Base-by-base conservation (phyloP, 2,113 vertebrate genomes). In the Hyperoodon ampullatus region DNA sequence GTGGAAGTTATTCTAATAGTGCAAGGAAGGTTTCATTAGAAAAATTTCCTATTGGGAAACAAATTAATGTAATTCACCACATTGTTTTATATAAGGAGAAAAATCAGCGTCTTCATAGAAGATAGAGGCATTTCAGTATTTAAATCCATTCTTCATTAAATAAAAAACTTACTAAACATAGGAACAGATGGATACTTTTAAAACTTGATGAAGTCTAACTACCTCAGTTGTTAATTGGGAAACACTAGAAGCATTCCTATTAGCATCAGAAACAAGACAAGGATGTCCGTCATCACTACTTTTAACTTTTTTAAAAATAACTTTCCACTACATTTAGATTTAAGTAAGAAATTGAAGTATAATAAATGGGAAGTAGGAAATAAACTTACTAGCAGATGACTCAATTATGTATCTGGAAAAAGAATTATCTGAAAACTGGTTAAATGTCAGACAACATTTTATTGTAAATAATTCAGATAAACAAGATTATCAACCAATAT, bases 231-330 rank as follows among this genome's bases (percentile, higher is more conserved):
- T 70, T 28, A 78, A 55, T 39, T 78, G 55, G 33, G 68, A 86
- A 71, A 71, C 24, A 63, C 23, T 60, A 35, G 19, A 71, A 86
- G 11, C 44, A 58, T 88, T 78, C 28, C 5, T 80, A 2, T 65
- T 81, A 87, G 55, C 19, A 23, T 42, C 39, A 55, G 19, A 81
- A 72, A 92, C 72, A 86, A 95, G 21, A 92, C 72, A 86, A 95
- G 21, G 23, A 61, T 94, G n/a, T 24, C 30, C 30, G 30, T 50
- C 13, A 63, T 53, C 63, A 61, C n/a, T 78, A 42, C 44, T 70
- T 60, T 44, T 53, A 81, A 65, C 11, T 91, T 71, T 50, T 50
- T 50, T 15, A 0, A 50, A 50, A 50, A 65, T 42, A 94, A 61
- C 23, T 58, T n/a, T 26, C 55, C 3, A 50, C 58, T 66, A 53